phyloP scores from a whole-genome alignment of 2,888 invertebrate genomes.

The Cryptus viduatorius region DNA sequence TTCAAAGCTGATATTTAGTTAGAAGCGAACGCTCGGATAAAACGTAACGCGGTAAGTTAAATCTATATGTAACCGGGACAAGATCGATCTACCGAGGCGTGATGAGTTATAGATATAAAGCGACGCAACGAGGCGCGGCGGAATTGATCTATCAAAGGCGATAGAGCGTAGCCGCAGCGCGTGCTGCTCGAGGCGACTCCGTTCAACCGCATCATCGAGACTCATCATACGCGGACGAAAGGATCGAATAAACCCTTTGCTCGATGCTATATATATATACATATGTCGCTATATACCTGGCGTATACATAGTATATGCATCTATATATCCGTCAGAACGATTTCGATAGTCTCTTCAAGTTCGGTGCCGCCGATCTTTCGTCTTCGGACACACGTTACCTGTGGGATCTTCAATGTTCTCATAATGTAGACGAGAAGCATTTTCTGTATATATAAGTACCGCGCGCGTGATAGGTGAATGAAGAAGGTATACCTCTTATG shows the following conservation, averaged over 20 bases:
- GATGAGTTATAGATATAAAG: slow-evolving; percentile 23
- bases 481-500: slow-evolving; percentile 14
- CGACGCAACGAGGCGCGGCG: slow-evolving; percentile 35
- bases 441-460: slow-evolving; percentile 11
- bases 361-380: slow-evolving; percentile 38
- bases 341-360: slow-evolving; percentile 24
- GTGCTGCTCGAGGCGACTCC: slow-evolving; percentile 41
- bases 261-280: not conserved
- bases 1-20: slow-evolving; percentile 24
- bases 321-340: not conserved
- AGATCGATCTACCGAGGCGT: slow-evolving; percentile 42
- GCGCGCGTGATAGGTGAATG: slow-evolving; percentile 60
- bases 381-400: not conserved
- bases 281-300: too few relatives aligned
- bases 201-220: slow-evolving; percentile 21
- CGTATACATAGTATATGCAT: not conserved
- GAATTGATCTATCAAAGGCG: slow-evolving; percentile 54
- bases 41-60: slow-evolving; percentile 36
- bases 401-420: slow-evolving; percentile 20
- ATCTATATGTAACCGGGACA: slow-evolving; percentile 1
- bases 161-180: slow-evolving; percentile 49
- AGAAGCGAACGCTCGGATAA: not conserved
- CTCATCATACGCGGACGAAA: slow-evolving; percentile 17
- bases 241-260: slow-evolving; percentile 40
- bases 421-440: slow-evolving; percentile 9